These are phyloP conservation scores for Achatina immaculata DNA, from an alignment of 1,140 invertebrate species.

Conservation along the genomic window DNA sequence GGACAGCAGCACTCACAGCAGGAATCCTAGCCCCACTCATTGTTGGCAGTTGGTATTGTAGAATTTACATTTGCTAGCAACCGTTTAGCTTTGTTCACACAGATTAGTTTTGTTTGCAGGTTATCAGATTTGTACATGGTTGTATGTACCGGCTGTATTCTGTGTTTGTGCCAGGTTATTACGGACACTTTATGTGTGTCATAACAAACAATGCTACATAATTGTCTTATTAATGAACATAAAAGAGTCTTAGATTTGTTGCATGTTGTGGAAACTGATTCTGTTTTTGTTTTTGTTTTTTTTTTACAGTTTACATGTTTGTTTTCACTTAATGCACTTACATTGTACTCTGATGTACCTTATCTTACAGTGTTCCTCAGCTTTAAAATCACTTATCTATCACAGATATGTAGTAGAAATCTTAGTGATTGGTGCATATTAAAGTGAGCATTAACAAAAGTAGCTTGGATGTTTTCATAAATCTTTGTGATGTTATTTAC, in stretches of 20 bases:
- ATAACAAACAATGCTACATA: not conserved
- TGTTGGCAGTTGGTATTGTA: conserved; percentile 48
- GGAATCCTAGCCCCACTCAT: conserved; percentile 52
- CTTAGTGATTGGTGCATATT: not conserved
- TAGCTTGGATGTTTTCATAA: too few relatives aligned
- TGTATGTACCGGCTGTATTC: not conserved
- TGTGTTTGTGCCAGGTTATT: not conserved
- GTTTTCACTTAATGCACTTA: too few relatives aligned
- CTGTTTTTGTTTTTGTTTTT: too few relatives aligned
- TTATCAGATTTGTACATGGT: not conserved
- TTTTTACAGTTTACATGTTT: too few relatives aligned
- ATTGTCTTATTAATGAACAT: not conserved
- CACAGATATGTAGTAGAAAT: not conserved
- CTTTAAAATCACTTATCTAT: too few relatives aligned
- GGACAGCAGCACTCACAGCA: conserved; percentile 46
- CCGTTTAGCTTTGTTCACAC: not conserved
- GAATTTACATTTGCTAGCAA: not conserved
- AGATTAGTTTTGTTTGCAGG: not conserved
- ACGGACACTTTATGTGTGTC: too few relatives aligned
- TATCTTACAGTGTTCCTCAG: too few relatives aligned
- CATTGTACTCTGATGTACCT: too few relatives aligned
- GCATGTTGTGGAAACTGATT: too few relatives aligned
- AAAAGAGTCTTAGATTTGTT: too few relatives aligned
- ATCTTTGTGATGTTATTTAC: not conserved
- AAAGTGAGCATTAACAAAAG: too few relatives aligned